Percentiles rank a stretch among this genome's conserved stretches.
These are phyloP conservation scores for Drosophila sechellia DNA, from an alignment of 1,140 invertebrate species.

Conservation along the genomic window DNA sequence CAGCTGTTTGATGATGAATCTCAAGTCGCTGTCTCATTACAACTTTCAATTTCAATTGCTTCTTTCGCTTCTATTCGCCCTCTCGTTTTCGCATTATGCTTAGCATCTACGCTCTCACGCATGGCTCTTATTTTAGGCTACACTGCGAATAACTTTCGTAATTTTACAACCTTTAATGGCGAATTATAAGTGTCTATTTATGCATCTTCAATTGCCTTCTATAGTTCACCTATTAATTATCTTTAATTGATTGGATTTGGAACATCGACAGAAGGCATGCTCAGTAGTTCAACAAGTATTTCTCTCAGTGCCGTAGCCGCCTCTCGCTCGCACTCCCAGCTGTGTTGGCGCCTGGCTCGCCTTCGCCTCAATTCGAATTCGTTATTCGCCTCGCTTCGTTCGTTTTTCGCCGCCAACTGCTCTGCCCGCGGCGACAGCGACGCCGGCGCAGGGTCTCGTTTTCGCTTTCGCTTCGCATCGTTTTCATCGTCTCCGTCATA, in stretches of 20 bases:
- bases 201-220: background rate
- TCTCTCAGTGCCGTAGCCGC: background rate
- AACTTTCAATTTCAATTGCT: slow-evolving; percentile 81
- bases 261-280: no score
- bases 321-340: slow-evolving; percentile 2
- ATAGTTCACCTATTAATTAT: background rate
- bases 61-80: slow-evolving; percentile 15
- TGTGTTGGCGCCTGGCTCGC: slow-evolving; percentile 24
- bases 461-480: slow-evolving; percentile 54
- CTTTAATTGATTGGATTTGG: no score
- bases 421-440: slow-evolving; percentile 28
- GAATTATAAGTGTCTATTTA: background rate
- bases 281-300: background rate
- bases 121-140: slow-evolving; percentile 18
- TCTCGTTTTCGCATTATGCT: slow-evolving; percentile 35
- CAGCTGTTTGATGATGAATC: slow-evolving; percentile 76
- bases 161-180: background rate
- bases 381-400: slow-evolving; percentile 38
- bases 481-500: slow-evolving; percentile 21
- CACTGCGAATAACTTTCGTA: background rate
- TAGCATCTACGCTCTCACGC: slow-evolving; percentile 28
- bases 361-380: slow-evolving; percentile 58
- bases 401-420: slow-evolving; percentile 42
- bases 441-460: slow-evolving; percentile 31
- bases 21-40: slow-evolving; percentile 60